Percentiles rank a stretch among this genome's conserved stretches.
Conservation (phyloP, 2,797 vertebrate genomes). For the Sebastes wilsoni region DNA sequence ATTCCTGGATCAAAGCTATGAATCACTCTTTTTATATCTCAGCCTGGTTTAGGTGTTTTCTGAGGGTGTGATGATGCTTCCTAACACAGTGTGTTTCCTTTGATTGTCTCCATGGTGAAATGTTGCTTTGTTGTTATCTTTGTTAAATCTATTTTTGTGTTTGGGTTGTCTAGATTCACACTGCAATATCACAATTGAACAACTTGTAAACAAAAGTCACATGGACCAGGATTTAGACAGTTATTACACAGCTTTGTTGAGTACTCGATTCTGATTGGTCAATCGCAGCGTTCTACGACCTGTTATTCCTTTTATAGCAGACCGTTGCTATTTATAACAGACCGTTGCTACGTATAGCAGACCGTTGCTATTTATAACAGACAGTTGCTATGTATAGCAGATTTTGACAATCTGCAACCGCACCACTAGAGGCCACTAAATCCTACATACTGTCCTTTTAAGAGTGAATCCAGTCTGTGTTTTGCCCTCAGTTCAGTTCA, state of each 20-base stretch:
- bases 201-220: neutral
- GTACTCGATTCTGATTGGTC: no score
- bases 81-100: neutral
- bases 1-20: constrained; percentile 54
- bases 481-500: neutral
- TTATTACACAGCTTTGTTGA: neutral
- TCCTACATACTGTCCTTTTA: neutral
- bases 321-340: no score
- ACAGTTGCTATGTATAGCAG: no score
- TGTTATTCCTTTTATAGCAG: no score
- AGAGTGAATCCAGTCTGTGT: neutral
- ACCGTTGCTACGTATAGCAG: no score
- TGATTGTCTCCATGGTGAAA: neutral
- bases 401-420: no score
- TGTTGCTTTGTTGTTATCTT: neutral
- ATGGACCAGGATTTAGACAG: neutral
- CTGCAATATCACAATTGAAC: neutral
- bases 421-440: no score
- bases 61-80: neutral
- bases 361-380: no score
- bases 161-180: neutral
- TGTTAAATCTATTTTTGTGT: neutral
- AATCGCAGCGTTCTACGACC: no score
- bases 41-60: constrained; percentile 6
- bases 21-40: constrained; percentile 39